Base-by-base conservation (phyloP, 1,140 invertebrate genomes). In the Drosophila murphyi region DNA sequence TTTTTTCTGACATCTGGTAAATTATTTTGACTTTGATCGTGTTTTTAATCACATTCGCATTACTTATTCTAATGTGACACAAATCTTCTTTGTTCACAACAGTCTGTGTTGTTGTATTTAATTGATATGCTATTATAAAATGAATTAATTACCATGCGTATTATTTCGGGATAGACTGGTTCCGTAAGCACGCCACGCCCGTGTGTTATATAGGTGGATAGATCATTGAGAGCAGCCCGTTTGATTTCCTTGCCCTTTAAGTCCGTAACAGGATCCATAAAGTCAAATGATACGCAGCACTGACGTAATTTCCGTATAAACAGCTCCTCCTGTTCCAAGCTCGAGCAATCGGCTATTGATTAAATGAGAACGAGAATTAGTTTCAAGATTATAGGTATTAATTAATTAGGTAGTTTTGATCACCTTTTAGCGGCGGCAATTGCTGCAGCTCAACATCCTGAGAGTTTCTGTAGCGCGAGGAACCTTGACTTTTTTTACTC, bases 171-270 rank as follows among this genome's bases (percentile, higher is more conserved):
- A 93, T 99, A 99, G 72, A 99, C 97, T 71, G 97, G 95, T 93
- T 99, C 98, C 83, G 98, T 99, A 80, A 99, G 96, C 62, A 99
- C 97, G 71, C 98, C 98, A 91, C 98, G 95, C 65, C 98, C 98
- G 79, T 96, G 95, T 80, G 98, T 98, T 91, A 98, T 97, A 94
- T 99, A 99, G 93, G 99, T 99, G 75, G 99, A 98, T 93, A 99
- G 95, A 94, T 99, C 99, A 94, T 99, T 99, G 67, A 99, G 95
- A 76, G 98, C 97, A 80, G 96, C 96, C 91, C 99, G 95, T 94
- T 99, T 99, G 76, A 99, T 98, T 94, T 99, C 99, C 93, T 99
- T 99, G 88, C 97, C 98, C 94, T 99, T 99, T 78, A 99, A 94
- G 94, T 99, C 98, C 92, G 97, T 97, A 65, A 99, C 96, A 51